phyloP scores from a whole-genome alignment of 2,888 invertebrate species.

The Neoascia interrupta region DNA sequence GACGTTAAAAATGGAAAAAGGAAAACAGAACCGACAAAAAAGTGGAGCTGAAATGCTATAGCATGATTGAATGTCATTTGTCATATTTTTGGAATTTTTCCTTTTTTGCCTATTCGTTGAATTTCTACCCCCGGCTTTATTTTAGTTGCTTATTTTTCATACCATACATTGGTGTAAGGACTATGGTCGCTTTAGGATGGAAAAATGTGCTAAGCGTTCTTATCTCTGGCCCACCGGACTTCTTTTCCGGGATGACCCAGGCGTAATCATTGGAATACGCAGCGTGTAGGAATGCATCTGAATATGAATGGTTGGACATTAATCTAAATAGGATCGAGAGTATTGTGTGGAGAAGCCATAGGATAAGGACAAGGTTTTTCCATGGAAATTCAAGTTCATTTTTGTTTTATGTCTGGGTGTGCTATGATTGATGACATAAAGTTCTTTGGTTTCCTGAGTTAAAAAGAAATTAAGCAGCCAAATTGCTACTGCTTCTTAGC shows the following conservation, averaged over 20 bases:
- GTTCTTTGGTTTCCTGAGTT: conserved; percentile 20
- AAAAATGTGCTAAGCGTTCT: conserved; percentile 29
- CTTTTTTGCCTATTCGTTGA: conserved; percentile 17
- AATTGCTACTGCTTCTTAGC: too few relatives aligned
- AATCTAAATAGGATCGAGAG: conserved; percentile 42
- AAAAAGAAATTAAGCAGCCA: too few relatives aligned
- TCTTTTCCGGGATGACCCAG: conserved; percentile 14
- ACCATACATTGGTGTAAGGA: conserved; percentile 47
- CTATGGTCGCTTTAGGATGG: conserved; percentile 25
- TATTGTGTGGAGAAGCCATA: not conserved
- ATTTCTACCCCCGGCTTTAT: not conserved
- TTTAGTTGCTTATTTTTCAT: not conserved
- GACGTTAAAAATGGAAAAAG: not conserved
- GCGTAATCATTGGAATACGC: conserved; percentile 26
- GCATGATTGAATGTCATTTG: conserved; percentile 79
- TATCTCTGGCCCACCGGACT: conserved; percentile 48
- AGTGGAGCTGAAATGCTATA: conserved; percentile 70
- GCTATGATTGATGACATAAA: conserved; percentile 58
- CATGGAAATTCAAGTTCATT: too few relatives aligned
- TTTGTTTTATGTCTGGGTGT: conserved; percentile 58
- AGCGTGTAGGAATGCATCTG: conserved; percentile 29
- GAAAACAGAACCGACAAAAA: too few relatives aligned
- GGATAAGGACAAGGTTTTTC: too few relatives aligned
- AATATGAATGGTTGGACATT: conserved; percentile 46
- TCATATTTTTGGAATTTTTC: conserved; percentile 73